Evolutionary conservation across 2,113 vertebrate species (phyloP).

Genomic region (Corythoichthys haematopterus): DNA sequence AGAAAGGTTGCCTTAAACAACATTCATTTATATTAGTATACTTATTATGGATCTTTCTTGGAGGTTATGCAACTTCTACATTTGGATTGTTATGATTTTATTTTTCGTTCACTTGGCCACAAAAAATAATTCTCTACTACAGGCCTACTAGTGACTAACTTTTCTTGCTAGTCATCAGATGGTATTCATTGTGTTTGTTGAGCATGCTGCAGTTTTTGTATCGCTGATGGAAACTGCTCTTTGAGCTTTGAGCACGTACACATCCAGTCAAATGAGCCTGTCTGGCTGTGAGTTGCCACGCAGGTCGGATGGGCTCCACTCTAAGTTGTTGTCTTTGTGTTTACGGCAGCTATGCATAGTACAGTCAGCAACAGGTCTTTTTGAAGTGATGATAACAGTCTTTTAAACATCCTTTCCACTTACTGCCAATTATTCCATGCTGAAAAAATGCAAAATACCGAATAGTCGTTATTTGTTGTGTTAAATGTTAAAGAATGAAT

Average conservation of each 20-base stretch:
- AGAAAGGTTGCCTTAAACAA: neutral
- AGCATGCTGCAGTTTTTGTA: conserved; percentile 6
- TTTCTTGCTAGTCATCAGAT: neutral
- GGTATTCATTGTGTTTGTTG: conserved; percentile 5
- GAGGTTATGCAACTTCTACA: neutral
- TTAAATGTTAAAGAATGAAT: neutral
- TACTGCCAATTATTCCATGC: conserved; percentile 1
- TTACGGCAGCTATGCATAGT: conserved; percentile 22
- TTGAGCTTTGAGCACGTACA: conserved; percentile 11
- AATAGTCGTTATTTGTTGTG: conserved; percentile 4
- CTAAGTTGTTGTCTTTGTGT: conserved; percentile 11
- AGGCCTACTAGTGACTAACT: neutral
- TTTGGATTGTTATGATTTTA: neutral
- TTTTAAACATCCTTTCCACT: conserved; percentile 29
- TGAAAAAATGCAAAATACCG: too few relatives aligned
- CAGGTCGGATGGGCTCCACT: conserved; percentile 10
- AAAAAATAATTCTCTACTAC: too few relatives aligned
- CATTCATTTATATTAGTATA: neutral
- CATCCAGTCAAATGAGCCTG: conserved; percentile 4
- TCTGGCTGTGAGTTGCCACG: conserved; percentile 6
- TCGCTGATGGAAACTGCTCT: conserved; percentile 20
- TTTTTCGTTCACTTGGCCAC: neutral
- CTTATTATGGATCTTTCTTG: neutral
- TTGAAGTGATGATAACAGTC: conserved; percentile 27
- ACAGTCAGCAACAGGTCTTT: conserved; percentile 23